Evolutionary conservation across 92 coral and sea anemone species (phyloP).

Genomic region (Ricordea florida): DNA sequence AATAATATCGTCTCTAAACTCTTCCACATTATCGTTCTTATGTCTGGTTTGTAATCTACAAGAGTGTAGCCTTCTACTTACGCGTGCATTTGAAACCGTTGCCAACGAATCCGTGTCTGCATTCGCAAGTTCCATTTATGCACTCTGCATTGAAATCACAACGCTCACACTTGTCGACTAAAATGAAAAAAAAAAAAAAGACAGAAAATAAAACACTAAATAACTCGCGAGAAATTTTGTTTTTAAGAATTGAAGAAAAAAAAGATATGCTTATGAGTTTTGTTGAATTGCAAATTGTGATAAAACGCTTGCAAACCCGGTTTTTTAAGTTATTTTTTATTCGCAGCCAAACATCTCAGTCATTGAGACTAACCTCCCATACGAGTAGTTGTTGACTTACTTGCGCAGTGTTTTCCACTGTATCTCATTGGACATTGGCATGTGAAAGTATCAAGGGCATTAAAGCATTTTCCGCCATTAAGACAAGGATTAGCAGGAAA

Average conservation of each 20-base stretch:
- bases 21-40: too few species aligned
- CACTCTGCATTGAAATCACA: conserved; percentile 85
- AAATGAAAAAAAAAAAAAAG: not conserved
- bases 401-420: conserved; percentile 76
- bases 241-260: too few species aligned
- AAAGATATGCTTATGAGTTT: too few species aligned
- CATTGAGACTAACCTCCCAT: too few species aligned
- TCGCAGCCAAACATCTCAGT: too few species aligned
- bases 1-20: too few species aligned
- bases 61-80: conserved; percentile 17
- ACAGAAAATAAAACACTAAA: too few species aligned
- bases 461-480: conserved; percentile 84
- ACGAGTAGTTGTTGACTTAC: conserved; percentile 15
- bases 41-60: not conserved
- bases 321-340: too few species aligned
- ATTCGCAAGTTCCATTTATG: conserved; percentile 86
- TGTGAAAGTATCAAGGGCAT: conserved; percentile 54
- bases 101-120: conserved; percentile 84
- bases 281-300: too few species aligned
- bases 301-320: too few species aligned
- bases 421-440: conserved; percentile 80
- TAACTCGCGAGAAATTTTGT: too few species aligned
- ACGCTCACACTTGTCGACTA: conserved; percentile 88
- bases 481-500: conserved; percentile 76
- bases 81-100: conserved; percentile 91